Evolutionary conservation across 2,888 invertebrate species (phyloP).

Genomic region (Drosophila nr. perissopoda): DNA sequence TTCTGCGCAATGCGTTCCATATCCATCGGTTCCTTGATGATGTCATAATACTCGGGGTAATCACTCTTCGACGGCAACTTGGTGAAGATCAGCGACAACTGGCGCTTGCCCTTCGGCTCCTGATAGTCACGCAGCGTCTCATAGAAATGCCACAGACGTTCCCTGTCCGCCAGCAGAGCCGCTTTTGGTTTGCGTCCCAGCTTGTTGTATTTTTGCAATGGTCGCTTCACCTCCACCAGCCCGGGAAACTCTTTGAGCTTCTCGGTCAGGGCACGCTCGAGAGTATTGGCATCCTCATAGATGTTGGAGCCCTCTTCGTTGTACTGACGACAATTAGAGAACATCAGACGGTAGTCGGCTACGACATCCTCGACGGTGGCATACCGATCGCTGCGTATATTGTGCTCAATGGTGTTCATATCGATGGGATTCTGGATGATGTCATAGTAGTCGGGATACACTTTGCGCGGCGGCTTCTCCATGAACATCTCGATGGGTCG

Average conservation of each 20-base stretch:
- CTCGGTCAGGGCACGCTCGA: slow-evolving; percentile 93
- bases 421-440: slow-evolving; percentile 97
- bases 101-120: slow-evolving; percentile 93
- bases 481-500: slow-evolving; percentile 96
- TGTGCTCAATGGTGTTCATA: slow-evolving; percentile 96
- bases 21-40: slow-evolving; percentile 98
- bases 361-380: slow-evolving; percentile 93
- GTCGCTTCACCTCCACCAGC: slow-evolving; percentile 85
- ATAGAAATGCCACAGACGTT: slow-evolving; percentile 93
- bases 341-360: slow-evolving; percentile 96
- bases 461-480: slow-evolving; percentile 97
- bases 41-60: slow-evolving; percentile 98
- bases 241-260: slow-evolving; percentile 91
- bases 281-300: slow-evolving; percentile 95
- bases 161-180: slow-evolving; percentile 89
- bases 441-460: slow-evolving; percentile 98
- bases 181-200: slow-evolving; percentile 84
- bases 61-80: slow-evolving; percentile 96
- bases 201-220: slow-evolving; percentile 76
- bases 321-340: slow-evolving; percentile 97
- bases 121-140: slow-evolving; percentile 95
- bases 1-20: slow-evolving; percentile 97
- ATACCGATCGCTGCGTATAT: slow-evolving; percentile 94
- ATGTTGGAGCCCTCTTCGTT: slow-evolving; percentile 98
- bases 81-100: slow-evolving; percentile 96